These are phyloP conservation scores for Pavo muticus DNA, from an alignment of 2,113 vertebrate genomes.

Conservation along the genomic window DNA sequence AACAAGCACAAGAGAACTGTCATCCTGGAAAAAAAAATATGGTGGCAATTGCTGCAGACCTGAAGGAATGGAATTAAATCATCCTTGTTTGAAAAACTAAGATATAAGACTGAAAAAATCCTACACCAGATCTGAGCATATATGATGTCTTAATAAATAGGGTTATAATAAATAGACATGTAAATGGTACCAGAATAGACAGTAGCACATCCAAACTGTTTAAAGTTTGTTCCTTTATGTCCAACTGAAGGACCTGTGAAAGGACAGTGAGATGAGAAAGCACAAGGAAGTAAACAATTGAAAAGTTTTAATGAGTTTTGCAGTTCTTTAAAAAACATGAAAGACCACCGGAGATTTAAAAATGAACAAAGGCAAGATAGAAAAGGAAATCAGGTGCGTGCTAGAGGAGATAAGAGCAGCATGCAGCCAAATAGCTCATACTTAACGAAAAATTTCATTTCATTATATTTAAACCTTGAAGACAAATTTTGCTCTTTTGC, in stretches of 20 bases:
- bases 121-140: background rate
- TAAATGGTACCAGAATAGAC: background rate
- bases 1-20: background rate
- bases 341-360: conserved; percentile 40
- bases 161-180: background rate
- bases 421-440: conserved; percentile 51
- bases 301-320: conserved; percentile 62
- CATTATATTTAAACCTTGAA: conserved; percentile 59
- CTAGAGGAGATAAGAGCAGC: conserved; percentile 42
- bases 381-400: conserved; percentile 66
- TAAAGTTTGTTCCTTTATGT: background rate
- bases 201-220: background rate
- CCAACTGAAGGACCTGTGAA: background rate
- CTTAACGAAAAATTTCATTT: conserved; percentile 29
- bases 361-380: conserved; percentile 45
- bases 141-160: background rate
- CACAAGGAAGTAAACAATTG: conserved; percentile 58
- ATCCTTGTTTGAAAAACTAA: background rate
- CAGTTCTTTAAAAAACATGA: conserved; percentile 55
- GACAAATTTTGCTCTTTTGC: conserved; percentile 61
- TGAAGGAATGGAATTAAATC: background rate
- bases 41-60: rapidly evolving
- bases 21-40: background rate
- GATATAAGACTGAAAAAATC: background rate
- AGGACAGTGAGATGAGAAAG: conserved; percentile 23